Evolutionary conservation across 2,113 vertebrate species (phyloP).

Genomic region (Lipophrys pholis): DNA sequence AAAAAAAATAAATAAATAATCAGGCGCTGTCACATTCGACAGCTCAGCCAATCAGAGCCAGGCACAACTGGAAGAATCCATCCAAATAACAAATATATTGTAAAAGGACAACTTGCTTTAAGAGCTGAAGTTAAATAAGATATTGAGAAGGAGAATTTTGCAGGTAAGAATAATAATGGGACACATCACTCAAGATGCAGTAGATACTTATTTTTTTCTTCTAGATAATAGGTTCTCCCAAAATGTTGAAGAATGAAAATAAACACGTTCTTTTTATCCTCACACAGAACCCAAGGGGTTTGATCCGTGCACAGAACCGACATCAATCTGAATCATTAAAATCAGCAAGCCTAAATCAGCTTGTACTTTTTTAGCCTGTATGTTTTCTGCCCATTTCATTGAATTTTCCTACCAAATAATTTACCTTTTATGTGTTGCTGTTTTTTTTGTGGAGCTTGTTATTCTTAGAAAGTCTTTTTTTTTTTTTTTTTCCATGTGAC

Average conservation of each 20-base stretch:
- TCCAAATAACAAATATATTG: background rate
- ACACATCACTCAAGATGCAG: too few species aligned
- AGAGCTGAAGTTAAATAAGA: background rate
- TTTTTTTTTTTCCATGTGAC: background rate
- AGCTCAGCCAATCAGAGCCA: background rate
- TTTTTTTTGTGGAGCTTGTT: background rate
- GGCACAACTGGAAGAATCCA: too few species aligned
- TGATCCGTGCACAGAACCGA: background rate
- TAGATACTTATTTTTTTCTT: too few species aligned
- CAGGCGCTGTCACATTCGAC: background rate
- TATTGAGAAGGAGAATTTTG: background rate
- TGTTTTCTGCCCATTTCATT: background rate
- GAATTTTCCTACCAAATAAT: background rate
- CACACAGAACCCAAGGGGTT: background rate
- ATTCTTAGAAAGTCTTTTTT: background rate
- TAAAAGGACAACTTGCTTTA: background rate
- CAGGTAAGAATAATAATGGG: too few species aligned
- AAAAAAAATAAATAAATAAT: too few species aligned
- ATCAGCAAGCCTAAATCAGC: too few species aligned
- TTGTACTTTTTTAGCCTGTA: too few species aligned
- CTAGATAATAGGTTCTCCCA: background rate
- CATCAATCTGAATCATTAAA: background rate
- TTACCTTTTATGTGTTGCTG: background rate
- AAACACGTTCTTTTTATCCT: background rate
- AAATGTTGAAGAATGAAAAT: background rate